phyloP scores from a whole-genome alignment of 2,888 invertebrate species.

The Chymomyza amoena region DNA sequence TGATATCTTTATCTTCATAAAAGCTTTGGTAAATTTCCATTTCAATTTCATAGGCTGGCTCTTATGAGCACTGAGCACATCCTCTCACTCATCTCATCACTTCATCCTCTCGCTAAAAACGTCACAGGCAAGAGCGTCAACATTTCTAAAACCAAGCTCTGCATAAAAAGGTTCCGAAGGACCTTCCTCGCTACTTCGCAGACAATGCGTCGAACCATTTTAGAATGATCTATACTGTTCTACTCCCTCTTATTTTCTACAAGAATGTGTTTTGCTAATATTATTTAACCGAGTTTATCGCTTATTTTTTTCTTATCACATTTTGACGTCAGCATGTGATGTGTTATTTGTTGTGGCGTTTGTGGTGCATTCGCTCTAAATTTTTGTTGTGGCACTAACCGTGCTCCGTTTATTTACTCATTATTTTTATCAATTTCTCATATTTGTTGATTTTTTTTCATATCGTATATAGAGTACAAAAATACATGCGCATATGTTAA shows the following conservation, averaged over 20 bases:
- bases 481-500: not conserved
- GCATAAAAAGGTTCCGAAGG: too few relatives aligned
- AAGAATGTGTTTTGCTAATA: not conserved
- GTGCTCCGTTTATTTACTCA: not conserved
- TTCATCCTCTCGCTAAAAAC: too few relatives aligned
- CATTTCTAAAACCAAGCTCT: too few relatives aligned
- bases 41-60: too few relatives aligned
- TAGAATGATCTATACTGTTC: not conserved
- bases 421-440: not conserved
- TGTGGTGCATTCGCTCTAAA: not conserved
- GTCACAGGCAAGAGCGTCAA: too few relatives aligned
- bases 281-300: not conserved
- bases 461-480: not conserved
- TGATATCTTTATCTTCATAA: too few relatives aligned
- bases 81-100: too few relatives aligned
- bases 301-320: not conserved
- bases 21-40: too few relatives aligned
- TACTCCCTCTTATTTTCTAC: not conserved
- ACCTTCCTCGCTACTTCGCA: too few relatives aligned
- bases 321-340: not conserved
- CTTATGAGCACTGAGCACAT: too few relatives aligned
- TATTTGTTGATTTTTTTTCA: not conserved
- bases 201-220: too few relatives aligned
- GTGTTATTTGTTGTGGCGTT: not conserved
- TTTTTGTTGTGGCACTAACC: not conserved